Percentiles rank a stretch among this genome's conserved stretches.
These are phyloP conservation scores for Hypotaenidia okinawae DNA, from an alignment of 2,797 vertebrate genomes.

Conservation along the genomic window DNA sequence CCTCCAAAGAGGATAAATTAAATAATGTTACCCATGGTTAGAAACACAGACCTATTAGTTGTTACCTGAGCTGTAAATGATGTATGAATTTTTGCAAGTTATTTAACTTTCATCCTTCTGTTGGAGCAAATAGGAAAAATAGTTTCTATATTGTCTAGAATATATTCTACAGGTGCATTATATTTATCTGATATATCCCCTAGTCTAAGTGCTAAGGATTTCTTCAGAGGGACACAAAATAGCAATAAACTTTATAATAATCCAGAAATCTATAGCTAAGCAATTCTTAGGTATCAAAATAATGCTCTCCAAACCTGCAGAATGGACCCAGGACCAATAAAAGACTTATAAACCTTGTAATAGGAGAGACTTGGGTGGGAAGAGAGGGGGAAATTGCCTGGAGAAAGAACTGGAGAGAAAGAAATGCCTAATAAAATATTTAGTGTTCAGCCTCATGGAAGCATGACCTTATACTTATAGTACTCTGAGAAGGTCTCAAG, in stretches of 20 bases:
- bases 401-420: neutral
- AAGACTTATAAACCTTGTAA: neutral
- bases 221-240: neutral
- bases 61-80: neutral
- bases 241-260: neutral
- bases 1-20: neutral
- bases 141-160: neutral
- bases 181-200: neutral
- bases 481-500: neutral
- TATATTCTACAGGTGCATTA: neutral
- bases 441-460: neutral
- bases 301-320: neutral
- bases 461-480: neutral
- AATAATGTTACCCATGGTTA: neutral
- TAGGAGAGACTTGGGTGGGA: neutral
- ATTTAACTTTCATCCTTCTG: neutral
- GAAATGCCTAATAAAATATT: neutral
- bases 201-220: neutral
- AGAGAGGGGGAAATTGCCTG: neutral
- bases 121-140: neutral
- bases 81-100: neutral
- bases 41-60: neutral
- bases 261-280: neutral
- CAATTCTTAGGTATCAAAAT: neutral
- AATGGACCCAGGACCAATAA: neutral